Evolutionary conservation across 2,888 invertebrate species (phyloP).

Genomic region (Prenolepis imparis): DNA sequence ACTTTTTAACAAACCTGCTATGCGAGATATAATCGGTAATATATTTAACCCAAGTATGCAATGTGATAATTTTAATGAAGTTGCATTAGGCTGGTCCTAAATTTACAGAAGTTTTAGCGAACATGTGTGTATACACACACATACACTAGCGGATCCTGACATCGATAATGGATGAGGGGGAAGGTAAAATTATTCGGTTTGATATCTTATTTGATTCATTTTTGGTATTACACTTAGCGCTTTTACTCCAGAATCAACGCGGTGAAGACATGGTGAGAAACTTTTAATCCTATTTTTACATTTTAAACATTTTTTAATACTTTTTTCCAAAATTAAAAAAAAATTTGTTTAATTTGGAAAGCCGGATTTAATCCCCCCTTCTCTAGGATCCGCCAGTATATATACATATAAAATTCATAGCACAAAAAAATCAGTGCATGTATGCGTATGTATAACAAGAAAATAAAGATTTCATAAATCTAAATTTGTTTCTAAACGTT

Average conservation of each 20-base stretch:
- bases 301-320: too few relatives aligned
- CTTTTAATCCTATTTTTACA: too few relatives aligned
- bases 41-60: slow-evolving; percentile 48
- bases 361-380: too few relatives aligned
- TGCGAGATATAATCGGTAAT: slow-evolving; percentile 29
- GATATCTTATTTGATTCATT: too few relatives aligned
- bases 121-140: not conserved
- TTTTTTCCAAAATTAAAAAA: too few relatives aligned
- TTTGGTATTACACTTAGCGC: too few relatives aligned
- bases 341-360: too few relatives aligned
- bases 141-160: not conserved
- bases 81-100: slow-evolving; percentile 80
- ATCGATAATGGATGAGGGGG: too few relatives aligned
- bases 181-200: too few relatives aligned
- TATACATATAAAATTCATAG: slow-evolving; percentile 16
- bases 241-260: too few relatives aligned
- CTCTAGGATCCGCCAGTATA: too few relatives aligned
- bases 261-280: too few relatives aligned
- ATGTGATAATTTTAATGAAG: slow-evolving; percentile 68
- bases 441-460: slow-evolving; percentile 36
- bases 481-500: not conserved
- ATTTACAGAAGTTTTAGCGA: slow-evolving; percentile 72
- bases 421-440: slow-evolving; percentile 7
- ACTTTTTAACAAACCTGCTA: slow-evolving; percentile 35
- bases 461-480: slow-evolving; percentile 50